Base-by-base conservation (phyloP, 2,888 invertebrate genomes). In the Diaperis boleti region DNA sequence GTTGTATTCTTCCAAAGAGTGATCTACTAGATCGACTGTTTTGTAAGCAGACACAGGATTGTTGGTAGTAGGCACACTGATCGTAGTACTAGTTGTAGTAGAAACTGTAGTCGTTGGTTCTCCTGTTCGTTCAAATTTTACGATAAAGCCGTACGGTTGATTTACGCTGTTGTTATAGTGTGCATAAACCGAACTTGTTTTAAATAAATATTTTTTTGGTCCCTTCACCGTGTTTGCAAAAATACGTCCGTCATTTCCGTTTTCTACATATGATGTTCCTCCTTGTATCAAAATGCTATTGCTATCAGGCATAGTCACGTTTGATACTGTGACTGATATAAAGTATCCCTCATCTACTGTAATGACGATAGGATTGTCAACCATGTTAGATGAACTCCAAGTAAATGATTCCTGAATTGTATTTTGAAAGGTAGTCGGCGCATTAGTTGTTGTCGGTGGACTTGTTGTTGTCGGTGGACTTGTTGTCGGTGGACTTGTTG, bases 231-330 rank as follows among this genome's bases (percentile, higher is more conserved):
- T 22, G 20, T 59, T 50, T 2, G 50, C 45, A 41, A 59, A 59
- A 10, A 59, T 17, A 5, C 31, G 29, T 13, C 59, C 59, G 13
- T 59, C 33, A n/a, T 37, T 49, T 31, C 14, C 31, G n/a, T 33
- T 14, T 4, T 42, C 31, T 7, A 3, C 17, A 7, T n/a, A 10
- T 1, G 26, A 14, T 4, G 37, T 17, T 37, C 59, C 59, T 15
- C 47, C 35, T 59, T 50, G n/a, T 10, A 59, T 41, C 15, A 50
- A 7, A n/a, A 59, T 13, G 11, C 42, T 50, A 20, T 42, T 31
- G 1, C 50, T 50, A 42, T 50, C 39, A 7, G 37, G 5, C 29
- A 59, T 33, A 4, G 7, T 18, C 1, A 59, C 37, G 3, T 37
- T 18, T 3, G 37, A 49, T 8, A 50, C 50, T 6, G 50, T 59